Percentiles rank a stretch among this genome's conserved stretches.
Conservation (phyloP, 2,797 vertebrate species). For the Fratercula arctica region DNA sequence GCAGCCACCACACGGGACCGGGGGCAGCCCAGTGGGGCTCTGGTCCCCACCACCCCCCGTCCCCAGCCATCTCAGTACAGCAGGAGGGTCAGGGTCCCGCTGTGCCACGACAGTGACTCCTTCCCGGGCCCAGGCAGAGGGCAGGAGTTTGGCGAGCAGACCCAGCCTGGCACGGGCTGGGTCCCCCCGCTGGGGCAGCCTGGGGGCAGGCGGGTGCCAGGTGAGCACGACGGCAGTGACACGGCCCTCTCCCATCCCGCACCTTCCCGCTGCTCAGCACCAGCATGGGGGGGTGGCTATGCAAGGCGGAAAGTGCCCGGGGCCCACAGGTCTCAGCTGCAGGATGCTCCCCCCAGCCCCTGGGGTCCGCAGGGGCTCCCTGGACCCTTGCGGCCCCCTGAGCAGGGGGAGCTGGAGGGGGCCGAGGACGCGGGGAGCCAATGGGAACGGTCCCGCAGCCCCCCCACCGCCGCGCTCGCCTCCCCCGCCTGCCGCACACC, state of each 20-base stretch:
- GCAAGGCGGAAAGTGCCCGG: background rate
- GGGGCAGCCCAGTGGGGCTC: background rate
- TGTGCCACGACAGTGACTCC: background rate
- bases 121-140: background rate
- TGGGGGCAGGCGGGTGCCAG: background rate
- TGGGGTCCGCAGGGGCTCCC: background rate
- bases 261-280: background rate
- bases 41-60: background rate
- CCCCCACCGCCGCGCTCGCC: slow-evolving; percentile 58
- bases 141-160: background rate
- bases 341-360: background rate
- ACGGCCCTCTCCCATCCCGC: fast-evolving
- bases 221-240: fast-evolving
- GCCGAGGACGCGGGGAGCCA: background rate
- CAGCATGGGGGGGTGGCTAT: fast-evolving
- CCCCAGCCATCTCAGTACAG: background rate
- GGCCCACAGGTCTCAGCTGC: background rate
- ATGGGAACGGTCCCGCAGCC: slow-evolving; percentile 27
- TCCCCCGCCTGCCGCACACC: slow-evolving; percentile 75
- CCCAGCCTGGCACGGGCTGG: background rate
- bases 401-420: background rate
- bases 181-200: background rate
- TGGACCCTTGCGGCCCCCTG: background rate
- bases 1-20: background rate
- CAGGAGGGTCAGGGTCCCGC: background rate